Conservation (phyloP, 2,888 invertebrate genomes). For the Punctoribates punctum region DNA sequence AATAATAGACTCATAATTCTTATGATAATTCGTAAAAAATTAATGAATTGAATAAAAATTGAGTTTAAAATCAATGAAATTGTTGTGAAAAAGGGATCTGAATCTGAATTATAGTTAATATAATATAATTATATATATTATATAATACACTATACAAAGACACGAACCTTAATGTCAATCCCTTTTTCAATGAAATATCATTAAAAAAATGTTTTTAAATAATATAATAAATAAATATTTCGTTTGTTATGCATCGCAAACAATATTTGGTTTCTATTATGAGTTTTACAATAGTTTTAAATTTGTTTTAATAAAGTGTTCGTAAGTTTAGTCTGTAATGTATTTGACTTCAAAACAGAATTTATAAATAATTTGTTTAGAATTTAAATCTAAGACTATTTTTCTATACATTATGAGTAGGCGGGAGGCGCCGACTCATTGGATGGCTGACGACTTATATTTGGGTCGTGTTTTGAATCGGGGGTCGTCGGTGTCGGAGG, state of each 20-base stretch:
- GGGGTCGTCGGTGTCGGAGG: conserved; percentile 33
- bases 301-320: neutral
- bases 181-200: conserved; percentile 9
- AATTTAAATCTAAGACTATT: neutral
- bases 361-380: neutral
- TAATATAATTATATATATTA: conserved; percentile 1
- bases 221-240: conserved; percentile 1
- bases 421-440: conserved; percentile 34
- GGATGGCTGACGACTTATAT: conserved; percentile 31
- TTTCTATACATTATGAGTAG: conserved; percentile 1
- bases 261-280: conserved; percentile 10
- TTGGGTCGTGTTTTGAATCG: conserved; percentile 22
- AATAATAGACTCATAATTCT: neutral
- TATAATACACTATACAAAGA: conserved; percentile 5
- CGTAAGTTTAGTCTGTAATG: neutral
- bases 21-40: conserved; percentile 28
- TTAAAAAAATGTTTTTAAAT: neutral
- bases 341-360: neutral
- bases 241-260: conserved; percentile 7
- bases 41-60: conserved; percentile 18
- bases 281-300: neutral
- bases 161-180: conserved; percentile 30
- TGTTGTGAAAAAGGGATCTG: neutral
- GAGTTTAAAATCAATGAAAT: neutral
- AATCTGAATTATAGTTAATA: conserved; percentile 3